Base-by-base conservation (phyloP, 2,797 vertebrate species). In the Coilia nasus region DNA sequence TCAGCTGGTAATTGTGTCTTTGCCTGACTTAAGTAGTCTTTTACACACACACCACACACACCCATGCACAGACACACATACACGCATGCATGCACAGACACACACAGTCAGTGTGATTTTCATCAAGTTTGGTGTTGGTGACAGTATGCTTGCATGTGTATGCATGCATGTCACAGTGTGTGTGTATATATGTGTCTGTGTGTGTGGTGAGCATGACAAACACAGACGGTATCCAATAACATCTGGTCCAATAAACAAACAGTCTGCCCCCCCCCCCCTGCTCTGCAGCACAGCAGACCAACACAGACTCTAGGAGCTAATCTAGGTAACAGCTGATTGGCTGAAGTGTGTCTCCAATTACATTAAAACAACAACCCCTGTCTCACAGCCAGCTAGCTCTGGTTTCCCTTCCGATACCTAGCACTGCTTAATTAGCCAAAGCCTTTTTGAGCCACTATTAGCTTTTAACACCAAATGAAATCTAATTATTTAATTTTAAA, bases 161-260 rank as follows among this genome's bases (percentile, higher is more conserved):
- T 19, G 50, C 50, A 54, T 54, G 50, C 50, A 54, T 54, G 50
- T 54, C 2, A 14, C 50, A 54, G 9, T 54, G 9, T 54, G 50
- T 54, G 50, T 54, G 64, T 71, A 0, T 71, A 10, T 71, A 3
- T 71, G 64, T 67, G 1, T 67, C 2, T 78, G 35, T 44, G 71
- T 21, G 35, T 44, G 35, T 78, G 71, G 31, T 17, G 71, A 21
- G 31, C 6, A 21, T 44, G 17, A 78, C 35, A 78, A 78, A 78
- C 71, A 41, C 67, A 75, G 67, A 75, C 67, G 31, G 67, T 17
- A 15, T 41, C 67, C 28, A 75, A 75, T 75, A 75, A 75, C 67
- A 3, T 7, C 14, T 41, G 67, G 41, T 41, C 67, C 31, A 41
- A 41, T 41, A 75, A 78, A 44, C 71, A 78, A 10, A 78, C 6